Conservation (phyloP, 2,797 vertebrate species). For the Argya squamiceps region DNA sequence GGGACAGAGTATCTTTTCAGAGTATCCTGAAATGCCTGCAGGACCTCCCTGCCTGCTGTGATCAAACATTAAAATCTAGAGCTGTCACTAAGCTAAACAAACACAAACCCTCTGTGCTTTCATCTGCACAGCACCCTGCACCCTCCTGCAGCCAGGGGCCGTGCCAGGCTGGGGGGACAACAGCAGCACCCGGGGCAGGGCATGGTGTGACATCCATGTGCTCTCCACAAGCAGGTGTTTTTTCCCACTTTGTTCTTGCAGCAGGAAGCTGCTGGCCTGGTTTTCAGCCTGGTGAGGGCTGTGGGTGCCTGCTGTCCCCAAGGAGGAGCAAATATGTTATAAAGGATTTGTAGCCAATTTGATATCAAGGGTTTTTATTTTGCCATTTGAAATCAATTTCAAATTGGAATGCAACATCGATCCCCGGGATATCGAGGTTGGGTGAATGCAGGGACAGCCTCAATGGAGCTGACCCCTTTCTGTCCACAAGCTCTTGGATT, state of each 20-base stretch:
- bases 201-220: fast-evolving
- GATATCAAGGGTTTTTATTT: no score
- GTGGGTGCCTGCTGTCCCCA: neutral
- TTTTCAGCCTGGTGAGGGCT: neutral
- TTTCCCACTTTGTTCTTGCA: fast-evolving
- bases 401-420: no score
- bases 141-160: neutral
- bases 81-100: conserved; percentile 46
- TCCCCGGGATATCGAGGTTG: no score
- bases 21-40: conserved; percentile 26
- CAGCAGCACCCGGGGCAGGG: neutral
- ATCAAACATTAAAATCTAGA: conserved; percentile 37
- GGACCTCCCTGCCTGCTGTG: conserved; percentile 46
- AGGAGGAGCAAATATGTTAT: neutral
- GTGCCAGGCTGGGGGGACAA: neutral
- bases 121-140: neutral
- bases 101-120: neutral
- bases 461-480: no score
- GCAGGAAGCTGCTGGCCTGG: neutral
- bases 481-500: no score
- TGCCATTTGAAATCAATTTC: no score
- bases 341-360: no score
- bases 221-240: neutral
- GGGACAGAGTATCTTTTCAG: neutral
- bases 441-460: no score